Base-by-base conservation (phyloP, 2,797 vertebrate genomes). In the Darevskia mixta region DNA sequence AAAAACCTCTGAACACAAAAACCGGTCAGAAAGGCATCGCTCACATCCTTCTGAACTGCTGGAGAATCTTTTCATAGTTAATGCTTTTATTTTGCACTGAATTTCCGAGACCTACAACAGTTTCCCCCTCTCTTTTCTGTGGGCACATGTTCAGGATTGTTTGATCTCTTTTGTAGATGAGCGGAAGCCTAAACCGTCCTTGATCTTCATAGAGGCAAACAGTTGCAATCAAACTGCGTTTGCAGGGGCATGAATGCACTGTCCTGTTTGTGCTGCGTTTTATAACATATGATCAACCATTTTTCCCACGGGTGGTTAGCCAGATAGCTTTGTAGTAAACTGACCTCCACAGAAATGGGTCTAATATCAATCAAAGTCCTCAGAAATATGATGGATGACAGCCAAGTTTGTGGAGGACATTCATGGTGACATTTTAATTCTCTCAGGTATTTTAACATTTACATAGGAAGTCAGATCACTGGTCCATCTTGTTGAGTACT, bases 1-100 rank as follows among this genome's bases (percentile, higher is more conserved):
- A 38, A 69, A 93, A 71, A 87, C 2, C 10, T 81, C 82, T 38
- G 35, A 85, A n/a, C 10, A 17, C 25, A 86, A 76, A 85, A 80
- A 43, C 73, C 29, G n/a, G 13, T 32, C 49, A 49, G n/a, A 81
- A 83, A 35, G 43, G n/a, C 4, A 43, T 23, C 78, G 5, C 18
- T 80, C 5, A 32, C 0, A 0, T 29, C 27, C 8, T 23, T 80
- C 49, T 86, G 79, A 82, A 66, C 15, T 55, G 10, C n/a, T 8
- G n/a, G 76, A 49, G 66, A 64, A 83, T 83, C 0, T 25, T 66
- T 75, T 64, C 55, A 69, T 38, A 23, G 58, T 38, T 85, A 0
- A 85, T 45, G 49, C 23, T 41, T 90, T n/a, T 66, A n/a, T 35
- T 86, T 76, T 76, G 3, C 38, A 15, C 43, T 29, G 18, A 81